Conservation (phyloP, 2,113 vertebrate species). For the Macaca fascicularis region T2T-MFA8v1.1 NC_088375.1:5883001-5883500, state of each 20-base stretch:
- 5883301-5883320: neutral
- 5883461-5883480: neutral
- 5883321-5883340: neutral
- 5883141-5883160: neutral
- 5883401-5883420: neutral
- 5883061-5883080: conserved; percentile 87
- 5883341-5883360: neutral
- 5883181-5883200: neutral
- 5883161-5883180: neutral
- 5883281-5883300: neutral
- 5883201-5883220: neutral
- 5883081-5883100: conserved; percentile 87
- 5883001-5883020: conserved; percentile 86
- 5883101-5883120: conserved; percentile 88
- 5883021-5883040: conserved; percentile 87
- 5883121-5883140: conserved; percentile 84
- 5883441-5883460: neutral
- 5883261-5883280: neutral
- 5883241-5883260: neutral
- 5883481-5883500: neutral
- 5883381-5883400: neutral
- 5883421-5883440: neutral
- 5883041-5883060: conserved; percentile 88
- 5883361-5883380: neutral
- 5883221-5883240: neutral